Base-by-base conservation (phyloP, 2,888 invertebrate genomes). In the Rhaphigaster nebulosa region DNA sequence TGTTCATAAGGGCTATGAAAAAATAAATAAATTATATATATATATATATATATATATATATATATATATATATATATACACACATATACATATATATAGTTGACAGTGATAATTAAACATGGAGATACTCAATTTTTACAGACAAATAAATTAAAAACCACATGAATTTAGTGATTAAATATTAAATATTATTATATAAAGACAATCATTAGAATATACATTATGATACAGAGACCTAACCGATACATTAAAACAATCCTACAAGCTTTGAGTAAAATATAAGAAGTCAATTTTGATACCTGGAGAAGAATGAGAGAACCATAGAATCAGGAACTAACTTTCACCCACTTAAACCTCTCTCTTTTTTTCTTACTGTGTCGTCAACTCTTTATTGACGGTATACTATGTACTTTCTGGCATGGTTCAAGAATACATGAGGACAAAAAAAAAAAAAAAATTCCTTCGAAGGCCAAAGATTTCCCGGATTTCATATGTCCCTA, bases 331-430 rank as follows among this genome's bases (percentile, higher is more conserved):
- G 38, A 76, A 76, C 34, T 20, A 20, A 76, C 70, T 76, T 76
- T 76, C 70, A 76, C 70, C 70, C 70, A 38, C 70, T 76, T 38
- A 76, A 38, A 18, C 34, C 70, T 76, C 70, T 76, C 70, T 76
- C 29, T 20, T 70, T 34, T 70, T 70, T 76, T 76, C 38, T 38
- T 76, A 6, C 20, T 1, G 20, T 38, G 20, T 65, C 15, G 65
- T 65, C 13, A 65, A 76, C 20, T 34, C 34, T 76, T 38, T 23
- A 23, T 34, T 8, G 34, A 76, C 23, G 20, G 20, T 34, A 15
- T 34, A 23, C 1, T 76, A 12, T 76, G 4, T 76, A 76, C 34
- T 76, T 60, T 76, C 34, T 20, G 70, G 20, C 1, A 76, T 38
- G 20, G 5, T 76, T 29, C 34, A 23, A 76, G 70, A 23, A 20